These are phyloP conservation scores for Stenolophus ochropezus DNA, from an alignment of 2,888 invertebrate species.

Conservation along the genomic window DNA sequence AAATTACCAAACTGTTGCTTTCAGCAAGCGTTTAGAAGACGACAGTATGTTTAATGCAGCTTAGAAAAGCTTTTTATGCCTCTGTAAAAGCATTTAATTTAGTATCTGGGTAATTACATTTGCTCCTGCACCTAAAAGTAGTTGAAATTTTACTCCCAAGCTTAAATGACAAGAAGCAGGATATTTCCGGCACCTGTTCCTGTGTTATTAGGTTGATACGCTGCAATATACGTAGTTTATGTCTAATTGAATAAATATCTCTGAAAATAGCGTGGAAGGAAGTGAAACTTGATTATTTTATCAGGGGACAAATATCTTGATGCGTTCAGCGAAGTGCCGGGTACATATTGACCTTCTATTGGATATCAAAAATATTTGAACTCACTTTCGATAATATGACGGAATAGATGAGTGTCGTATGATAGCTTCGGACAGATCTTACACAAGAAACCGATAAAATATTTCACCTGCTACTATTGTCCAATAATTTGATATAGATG, in stretches of 20 bases:
- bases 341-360: background rate
- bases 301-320: background rate
- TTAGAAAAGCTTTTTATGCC: background rate
- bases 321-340: background rate
- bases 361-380: background rate
- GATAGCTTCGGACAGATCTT: background rate
- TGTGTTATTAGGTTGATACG: slow-evolving; percentile 7
- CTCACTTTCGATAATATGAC: background rate
- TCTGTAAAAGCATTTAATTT: slow-evolving; percentile 5
- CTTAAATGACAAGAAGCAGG: background rate
- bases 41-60: background rate
- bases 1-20: too few species aligned
- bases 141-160: slow-evolving; percentile 1
- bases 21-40: background rate
- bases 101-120: background rate
- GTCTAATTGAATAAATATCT: slow-evolving; percentile 6
- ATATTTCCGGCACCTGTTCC: background rate
- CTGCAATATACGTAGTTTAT: slow-evolving; percentile 8
- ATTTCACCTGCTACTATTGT: background rate
- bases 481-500: background rate
- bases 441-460: background rate
- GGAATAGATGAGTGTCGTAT: background rate
- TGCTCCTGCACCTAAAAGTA: background rate
- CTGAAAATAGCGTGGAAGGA: background rate
- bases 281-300: slow-evolving; percentile 26